A percentile compares a stretch with the other conserved stretches of the same genome.
Evolutionary conservation across 2,113 vertebrate species (phyloP).

Genomic region (zebrafish (Danio rerio)): DNA sequence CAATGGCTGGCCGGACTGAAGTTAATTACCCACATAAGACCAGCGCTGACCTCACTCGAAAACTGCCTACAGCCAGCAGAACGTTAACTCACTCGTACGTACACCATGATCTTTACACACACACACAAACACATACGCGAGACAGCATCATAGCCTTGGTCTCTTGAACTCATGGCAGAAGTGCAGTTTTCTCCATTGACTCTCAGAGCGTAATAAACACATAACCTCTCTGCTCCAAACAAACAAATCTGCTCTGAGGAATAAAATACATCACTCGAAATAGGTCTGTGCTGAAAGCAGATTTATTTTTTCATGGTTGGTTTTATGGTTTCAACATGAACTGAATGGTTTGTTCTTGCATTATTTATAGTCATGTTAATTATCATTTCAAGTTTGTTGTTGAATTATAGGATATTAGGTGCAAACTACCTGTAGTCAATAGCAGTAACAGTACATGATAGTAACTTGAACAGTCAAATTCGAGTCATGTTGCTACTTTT

Average conservation of each 20-base stretch:
- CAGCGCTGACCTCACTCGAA: slow-evolving; percentile 30
- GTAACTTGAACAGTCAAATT: too few relatives aligned
- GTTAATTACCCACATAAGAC: slow-evolving; percentile 34
- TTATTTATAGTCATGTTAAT: neutral
- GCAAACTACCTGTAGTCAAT: too few relatives aligned
- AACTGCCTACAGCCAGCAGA: slow-evolving; percentile 38
- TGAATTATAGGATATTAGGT: too few relatives aligned
- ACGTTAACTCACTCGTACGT: neutral
- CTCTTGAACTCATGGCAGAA: slow-evolving; percentile 4
- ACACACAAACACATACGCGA: slow-evolving; percentile 9
- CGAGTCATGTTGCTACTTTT: too few relatives aligned
- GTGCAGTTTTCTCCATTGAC: neutral
- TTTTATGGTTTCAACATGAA: slow-evolving; percentile 7
- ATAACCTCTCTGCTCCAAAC: slow-evolving; percentile 3
- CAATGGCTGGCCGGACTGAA: slow-evolving; percentile 49
- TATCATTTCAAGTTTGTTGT: neutral
- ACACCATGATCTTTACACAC: neutral
- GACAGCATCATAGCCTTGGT: neutral
- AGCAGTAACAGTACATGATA: too few relatives aligned
- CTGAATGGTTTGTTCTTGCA: neutral
- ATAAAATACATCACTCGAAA: neutral
- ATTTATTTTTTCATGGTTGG: slow-evolving; percentile 5
- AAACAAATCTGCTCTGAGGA: slow-evolving; percentile 5
- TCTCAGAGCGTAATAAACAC: slow-evolving; percentile 5
- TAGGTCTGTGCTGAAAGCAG: neutral